These are phyloP conservation scores for Mus pahari DNA, from an alignment of 2,113 vertebrate species.

Conservation along the genomic window DNA sequence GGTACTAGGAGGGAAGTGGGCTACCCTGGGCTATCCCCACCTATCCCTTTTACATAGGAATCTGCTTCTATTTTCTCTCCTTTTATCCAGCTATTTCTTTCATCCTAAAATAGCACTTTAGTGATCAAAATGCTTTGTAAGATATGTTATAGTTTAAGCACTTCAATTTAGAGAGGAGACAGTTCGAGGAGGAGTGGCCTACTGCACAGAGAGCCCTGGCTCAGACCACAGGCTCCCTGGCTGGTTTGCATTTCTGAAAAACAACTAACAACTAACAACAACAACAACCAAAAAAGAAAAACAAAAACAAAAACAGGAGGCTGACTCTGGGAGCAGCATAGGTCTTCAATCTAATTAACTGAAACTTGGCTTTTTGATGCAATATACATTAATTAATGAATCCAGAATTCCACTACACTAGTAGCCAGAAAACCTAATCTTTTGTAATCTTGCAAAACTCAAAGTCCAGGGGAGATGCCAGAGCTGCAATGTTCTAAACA, in stretches of 20 bases:
- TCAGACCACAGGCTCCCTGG: too few species aligned
- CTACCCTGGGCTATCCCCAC: not conserved
- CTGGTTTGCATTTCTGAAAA: not conserved
- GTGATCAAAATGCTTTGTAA: not conserved
- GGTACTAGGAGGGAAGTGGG: not conserved
- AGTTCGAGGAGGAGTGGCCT: not conserved
- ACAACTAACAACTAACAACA: not conserved
- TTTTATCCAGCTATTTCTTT: not conserved
- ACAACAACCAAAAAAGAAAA: too few species aligned
- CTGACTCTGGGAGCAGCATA: not conserved
- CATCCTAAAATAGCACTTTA: not conserved
- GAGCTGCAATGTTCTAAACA: not conserved
- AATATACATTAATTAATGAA: not conserved
- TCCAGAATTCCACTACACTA: not conserved
- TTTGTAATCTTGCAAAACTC: not conserved
- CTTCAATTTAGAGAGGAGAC: not conserved
- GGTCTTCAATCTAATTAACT: not conserved
- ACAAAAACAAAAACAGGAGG: not conserved
- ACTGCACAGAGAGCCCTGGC: not conserved
- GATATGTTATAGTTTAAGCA: not conserved
- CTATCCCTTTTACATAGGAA: not conserved
- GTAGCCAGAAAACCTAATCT: not conserved
- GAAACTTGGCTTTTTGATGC: not conserved
- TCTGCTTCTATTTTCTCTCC: not conserved
- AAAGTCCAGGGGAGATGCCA: not conserved